A percentile compares a stretch with the other conserved stretches of the same genome.
phyloP scores from a whole-genome alignment of 2,888 invertebrate species.

The Drosophila paranaensis region DNA sequence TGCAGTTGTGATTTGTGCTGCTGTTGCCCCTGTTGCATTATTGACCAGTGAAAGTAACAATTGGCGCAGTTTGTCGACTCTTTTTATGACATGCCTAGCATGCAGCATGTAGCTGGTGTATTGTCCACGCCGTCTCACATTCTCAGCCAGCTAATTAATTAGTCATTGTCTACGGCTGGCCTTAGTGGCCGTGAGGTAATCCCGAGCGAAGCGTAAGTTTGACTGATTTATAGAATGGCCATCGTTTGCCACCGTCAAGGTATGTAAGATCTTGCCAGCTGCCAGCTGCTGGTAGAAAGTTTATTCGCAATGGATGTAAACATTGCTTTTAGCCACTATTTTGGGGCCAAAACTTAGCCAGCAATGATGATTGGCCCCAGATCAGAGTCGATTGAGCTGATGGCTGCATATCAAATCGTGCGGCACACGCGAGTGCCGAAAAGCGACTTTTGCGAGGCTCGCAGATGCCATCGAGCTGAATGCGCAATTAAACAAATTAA shows the following conservation, averaged over 20 bases:
- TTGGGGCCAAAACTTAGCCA: constrained; percentile 38
- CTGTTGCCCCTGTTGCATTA: constrained; percentile 58
- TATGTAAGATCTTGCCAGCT: not conserved
- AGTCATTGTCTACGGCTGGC: constrained; percentile 9
- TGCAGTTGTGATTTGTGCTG: constrained; percentile 40
- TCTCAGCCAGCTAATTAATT: constrained; percentile 53
- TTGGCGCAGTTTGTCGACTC: constrained; percentile 54
- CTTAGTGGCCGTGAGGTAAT: constrained; percentile 53
- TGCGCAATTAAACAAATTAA: constrained; percentile 61
- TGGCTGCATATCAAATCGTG: constrained; percentile 53
- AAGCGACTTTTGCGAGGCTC: constrained; percentile 62
- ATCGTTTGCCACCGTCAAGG: not conserved
- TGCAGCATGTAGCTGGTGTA: not conserved
- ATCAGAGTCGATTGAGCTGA: constrained; percentile 38
- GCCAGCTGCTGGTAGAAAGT: constrained; percentile 60
- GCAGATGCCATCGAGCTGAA: constrained; percentile 33
- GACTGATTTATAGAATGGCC: constrained; percentile 12
- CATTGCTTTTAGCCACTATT: constrained; percentile 41
- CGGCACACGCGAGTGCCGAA: constrained; percentile 45
- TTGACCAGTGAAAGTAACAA: constrained; percentile 74
- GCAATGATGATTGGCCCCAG: constrained; percentile 51
- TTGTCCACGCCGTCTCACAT: constrained; percentile 23
- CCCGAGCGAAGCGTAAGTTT: not conserved
- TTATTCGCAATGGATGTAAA: constrained; percentile 43
- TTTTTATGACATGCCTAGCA: constrained; percentile 22